Evolutionary conservation across 2,113 vertebrate genomes (phyloP), one percentile per base, ranked within the genome.

Genomic region (Nematolebias whitei): DNA sequence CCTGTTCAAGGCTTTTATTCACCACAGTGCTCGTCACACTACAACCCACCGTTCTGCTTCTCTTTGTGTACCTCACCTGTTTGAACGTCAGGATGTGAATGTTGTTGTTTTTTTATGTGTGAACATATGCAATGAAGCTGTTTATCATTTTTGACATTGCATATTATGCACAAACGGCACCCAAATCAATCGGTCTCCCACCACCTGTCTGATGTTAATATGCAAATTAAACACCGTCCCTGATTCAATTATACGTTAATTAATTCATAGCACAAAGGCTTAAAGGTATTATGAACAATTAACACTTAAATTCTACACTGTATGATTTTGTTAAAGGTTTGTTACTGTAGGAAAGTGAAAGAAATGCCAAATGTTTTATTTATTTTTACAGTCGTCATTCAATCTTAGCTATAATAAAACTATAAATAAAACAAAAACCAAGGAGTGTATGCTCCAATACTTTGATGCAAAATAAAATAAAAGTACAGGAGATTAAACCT

Each of bases 31-130:
- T 63, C 58, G 44, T 50, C 43, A 39, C 29, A 16, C 18, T n/a
- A 12, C 11, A 47, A 47, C 56, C 22, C 63, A 26, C 61, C 16
- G 15, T 0, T 45, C 51, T 59, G 35, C 4, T 65, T 79, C 35
- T 12, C 19, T 32, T 60, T 61, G 52, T 64, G 7, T 56, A 16
- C 49, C 24, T 75, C 64, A 72, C 72, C 78, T 71, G 68, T 73
- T 68, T 63, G 44, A 77, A 75, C 41, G 23, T 29, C 1, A 22
- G 23, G 29, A 61, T 62, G 52, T 52, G 39, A 63, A 63, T 59
- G 9, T 22, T 23, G 3, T 14, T 60, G 45, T 54, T 52, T 71
- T 48, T 40, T 47, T 26, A 19, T 45, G 51, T 68, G 40, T 47
- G 52, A 35, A 13, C 68, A 58, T 62, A 59, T 38, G 16, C 12